Percentiles rank a stretch among this genome's conserved stretches.
These are phyloP conservation scores for Sphenopsis melanotis DNA, from an alignment of 2,797 vertebrate genomes.

Conservation along the genomic window DNA sequence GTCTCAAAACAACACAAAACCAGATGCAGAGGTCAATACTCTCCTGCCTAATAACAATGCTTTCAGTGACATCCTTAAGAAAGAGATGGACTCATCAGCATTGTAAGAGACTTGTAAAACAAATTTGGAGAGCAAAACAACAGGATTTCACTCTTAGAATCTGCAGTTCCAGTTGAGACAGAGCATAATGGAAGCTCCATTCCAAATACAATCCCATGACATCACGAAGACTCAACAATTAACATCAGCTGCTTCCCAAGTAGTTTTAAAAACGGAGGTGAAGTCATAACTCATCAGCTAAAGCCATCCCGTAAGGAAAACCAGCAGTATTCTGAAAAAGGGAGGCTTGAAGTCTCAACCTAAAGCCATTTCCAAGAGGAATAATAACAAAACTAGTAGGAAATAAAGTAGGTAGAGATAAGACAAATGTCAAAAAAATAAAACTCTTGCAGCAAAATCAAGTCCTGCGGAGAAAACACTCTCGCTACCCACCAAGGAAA, in stretches of 20 bases:
- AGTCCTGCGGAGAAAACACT: background rate
- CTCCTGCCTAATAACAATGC: conserved; percentile 48
- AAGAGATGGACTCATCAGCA: conserved; percentile 9
- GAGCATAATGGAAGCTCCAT: conserved; percentile 18
- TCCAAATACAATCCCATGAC: conserved; percentile 46
- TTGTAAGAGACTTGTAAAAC: conserved; percentile 14
- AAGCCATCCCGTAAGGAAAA: background rate
- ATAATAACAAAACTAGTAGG: background rate
- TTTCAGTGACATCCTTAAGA: conserved; percentile 52
- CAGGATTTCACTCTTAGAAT: background rate
- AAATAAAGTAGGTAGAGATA: background rate
- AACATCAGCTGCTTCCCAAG: conserved; percentile 51
- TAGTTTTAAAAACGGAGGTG: background rate
- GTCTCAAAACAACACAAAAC: conserved; percentile 64
- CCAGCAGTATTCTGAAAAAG: background rate
- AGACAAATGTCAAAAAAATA: background rate
- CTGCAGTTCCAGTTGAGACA: conserved; percentile 1
- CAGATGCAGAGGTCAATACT: conserved; percentile 65
- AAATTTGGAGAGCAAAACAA: conserved; percentile 15
- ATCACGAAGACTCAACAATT: conserved; percentile 43
- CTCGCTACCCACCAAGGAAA: background rate
- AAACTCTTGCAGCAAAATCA: background rate
- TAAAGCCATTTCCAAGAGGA: conserved; percentile 1
- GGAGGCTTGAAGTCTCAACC: background rate
- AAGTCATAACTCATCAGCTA: conserved; percentile 9